phyloP scores from a whole-genome alignment of 2,797 vertebrate genomes.

The Catharus ustulatus region DNA sequence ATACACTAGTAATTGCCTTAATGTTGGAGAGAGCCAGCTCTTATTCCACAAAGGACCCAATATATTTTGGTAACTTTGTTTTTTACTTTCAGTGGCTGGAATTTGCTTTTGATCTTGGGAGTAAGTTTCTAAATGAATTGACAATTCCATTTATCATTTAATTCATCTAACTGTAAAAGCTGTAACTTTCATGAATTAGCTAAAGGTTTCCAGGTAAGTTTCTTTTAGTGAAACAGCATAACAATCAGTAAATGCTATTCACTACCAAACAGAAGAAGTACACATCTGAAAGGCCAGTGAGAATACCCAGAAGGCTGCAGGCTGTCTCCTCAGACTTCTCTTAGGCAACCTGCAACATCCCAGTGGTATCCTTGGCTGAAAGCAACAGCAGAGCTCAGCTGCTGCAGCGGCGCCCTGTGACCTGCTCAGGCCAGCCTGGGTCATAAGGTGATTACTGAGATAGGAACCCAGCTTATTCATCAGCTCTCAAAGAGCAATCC shows the following conservation, averaged over 20 bases:
- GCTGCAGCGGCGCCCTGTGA: accelerated
- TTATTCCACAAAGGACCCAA: background rate
- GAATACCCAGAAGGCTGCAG: background rate
- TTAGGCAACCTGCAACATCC: background rate
- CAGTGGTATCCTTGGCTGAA: background rate
- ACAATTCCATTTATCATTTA: background rate
- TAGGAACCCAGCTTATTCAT: background rate
- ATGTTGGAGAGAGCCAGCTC: background rate
- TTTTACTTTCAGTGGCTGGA: background rate
- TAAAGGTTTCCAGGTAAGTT: background rate
- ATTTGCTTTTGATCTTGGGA: background rate
- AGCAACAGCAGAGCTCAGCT: background rate
- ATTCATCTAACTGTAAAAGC: background rate
- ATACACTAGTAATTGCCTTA: background rate
- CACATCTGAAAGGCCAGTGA: background rate
- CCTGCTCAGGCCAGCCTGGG: background rate
- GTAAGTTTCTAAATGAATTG: accelerated
- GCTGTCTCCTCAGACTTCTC: background rate
- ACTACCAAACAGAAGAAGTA: background rate
- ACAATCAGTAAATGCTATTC: background rate
- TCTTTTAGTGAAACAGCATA: accelerated
- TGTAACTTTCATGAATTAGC: background rate
- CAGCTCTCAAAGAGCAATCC: background rate
- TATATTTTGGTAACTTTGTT: background rate
- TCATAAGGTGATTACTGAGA: background rate